Base-by-base conservation (phyloP, 2,797 vertebrate genomes). In the Phylloscopus collybita region DNA sequence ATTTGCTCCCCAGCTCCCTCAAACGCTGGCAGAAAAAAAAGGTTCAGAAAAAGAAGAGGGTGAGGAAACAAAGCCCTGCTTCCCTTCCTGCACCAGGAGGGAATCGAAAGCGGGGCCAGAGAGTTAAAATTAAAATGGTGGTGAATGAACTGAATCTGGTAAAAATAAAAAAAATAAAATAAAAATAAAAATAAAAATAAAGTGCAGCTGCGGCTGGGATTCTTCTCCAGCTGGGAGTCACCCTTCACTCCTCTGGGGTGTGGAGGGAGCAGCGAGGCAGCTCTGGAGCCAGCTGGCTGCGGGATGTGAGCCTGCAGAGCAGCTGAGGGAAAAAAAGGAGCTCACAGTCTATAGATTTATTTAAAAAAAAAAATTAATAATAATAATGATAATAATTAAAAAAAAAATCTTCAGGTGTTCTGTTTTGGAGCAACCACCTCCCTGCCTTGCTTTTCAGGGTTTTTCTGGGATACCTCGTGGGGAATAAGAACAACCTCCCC, bases 261-360 rank as follows among this genome's bases (percentile, higher is more conserved):
- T 57, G 96, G 73, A 93, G 1, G 47, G 91, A 92, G 91, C 73
- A 50, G 90, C 0, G 8, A 80, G 65, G 95, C 89, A 34, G 71
- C 60, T 27, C 82, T 8, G 5, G 75, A 90, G 94, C 89, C 95
- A 95, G 93, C 81, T 80, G 93, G 80, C 83, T 20, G 75, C 1
- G 11, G 72, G 92, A 10, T 5, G 80, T 1, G 89, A 40, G 60
- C 53, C 75, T 73, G 64, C 79, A 42, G 73, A 49, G 80, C 90
- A 18, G 25, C 86, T 21, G 44, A 44, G 79, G 70, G 76, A 21
- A 13, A 32, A 32, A 0, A 7, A 49, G 25, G 62, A 81, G 36
- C 89, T 94, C 32, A 13, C 4, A 16, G 3, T 10, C 51, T 5
- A 6, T 4, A 4, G 0, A 38, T 44, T 75, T n/a, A 36, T 75